These are phyloP conservation scores for Sphyrna mokarran DNA, from an alignment of 2,113 vertebrate species.

Conservation along the genomic window DNA sequence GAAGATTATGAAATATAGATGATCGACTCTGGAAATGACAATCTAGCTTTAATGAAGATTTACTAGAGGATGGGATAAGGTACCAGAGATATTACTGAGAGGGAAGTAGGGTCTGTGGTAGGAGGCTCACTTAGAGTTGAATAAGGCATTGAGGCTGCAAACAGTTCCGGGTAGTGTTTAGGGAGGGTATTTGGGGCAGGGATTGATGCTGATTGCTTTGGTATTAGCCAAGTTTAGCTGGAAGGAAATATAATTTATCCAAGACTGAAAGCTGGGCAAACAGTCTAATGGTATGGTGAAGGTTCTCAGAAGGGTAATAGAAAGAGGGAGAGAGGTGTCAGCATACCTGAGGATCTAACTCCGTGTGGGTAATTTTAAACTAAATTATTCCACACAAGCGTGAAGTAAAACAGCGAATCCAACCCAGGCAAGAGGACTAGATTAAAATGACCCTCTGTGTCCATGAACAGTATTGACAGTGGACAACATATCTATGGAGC, in stretches of 20 bases:
- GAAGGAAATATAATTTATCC: neutral
- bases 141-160: neutral
- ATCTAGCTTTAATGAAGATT: neutral
- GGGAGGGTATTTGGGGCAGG: too few relatives aligned
- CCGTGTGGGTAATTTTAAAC: neutral
- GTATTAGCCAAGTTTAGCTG: neutral
- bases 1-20: neutral
- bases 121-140: neutral
- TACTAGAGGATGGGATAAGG: neutral
- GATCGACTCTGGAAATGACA: neutral
- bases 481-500: neutral
- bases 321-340: neutral
- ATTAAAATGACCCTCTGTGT: too few relatives aligned
- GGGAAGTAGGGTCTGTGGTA: neutral
- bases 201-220: neutral
- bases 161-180: neutral
- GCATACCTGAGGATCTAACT: neutral
- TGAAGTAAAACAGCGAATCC: neutral
- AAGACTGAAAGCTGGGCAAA: neutral
- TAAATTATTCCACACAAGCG: neutral
- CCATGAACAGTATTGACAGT: neutral
- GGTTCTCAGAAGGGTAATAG: neutral
- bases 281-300: neutral
- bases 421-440: neutral
- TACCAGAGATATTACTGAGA: neutral